These are phyloP conservation scores for Sminthurides aquaticus DNA, from an alignment of 2,888 invertebrate genomes.

Conservation along the genomic window DNA sequence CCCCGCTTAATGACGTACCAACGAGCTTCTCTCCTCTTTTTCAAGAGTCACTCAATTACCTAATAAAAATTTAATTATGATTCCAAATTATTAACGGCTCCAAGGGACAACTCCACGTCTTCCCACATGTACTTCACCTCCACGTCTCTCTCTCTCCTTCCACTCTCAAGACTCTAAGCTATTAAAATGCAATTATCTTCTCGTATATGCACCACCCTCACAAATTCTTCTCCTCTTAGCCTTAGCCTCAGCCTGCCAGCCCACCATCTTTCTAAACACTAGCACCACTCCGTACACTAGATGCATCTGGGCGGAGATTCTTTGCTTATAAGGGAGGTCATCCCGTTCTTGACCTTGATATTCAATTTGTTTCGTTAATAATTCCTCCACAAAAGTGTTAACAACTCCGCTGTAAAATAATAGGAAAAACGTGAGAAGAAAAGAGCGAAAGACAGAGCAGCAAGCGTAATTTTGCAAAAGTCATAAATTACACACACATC, in stretches of 20 bases:
- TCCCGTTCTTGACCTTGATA: background rate
- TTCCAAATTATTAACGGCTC: slow-evolving; percentile 2
- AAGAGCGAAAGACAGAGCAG: background rate
- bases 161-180: background rate
- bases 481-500: background rate
- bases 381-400: background rate
- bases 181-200: background rate
- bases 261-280: no score
- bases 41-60: slow-evolving; percentile 18
- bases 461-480: background rate
- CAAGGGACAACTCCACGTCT: background rate
- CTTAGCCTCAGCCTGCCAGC: no score
- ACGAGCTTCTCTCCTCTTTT: background rate
- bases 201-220: background rate
- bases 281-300: no score
- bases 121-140: background rate
- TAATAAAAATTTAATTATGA: slow-evolving; percentile 25
- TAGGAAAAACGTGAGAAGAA: background rate
- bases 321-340: background rate
- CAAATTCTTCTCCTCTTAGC: no score
- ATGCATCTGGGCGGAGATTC: background rate
- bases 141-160: background rate
- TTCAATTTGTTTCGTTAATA: background rate
- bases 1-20: no score
- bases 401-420: background rate